Conservation (phyloP, 2,797 vertebrate species). For the Potorous gilbertii region DNA sequence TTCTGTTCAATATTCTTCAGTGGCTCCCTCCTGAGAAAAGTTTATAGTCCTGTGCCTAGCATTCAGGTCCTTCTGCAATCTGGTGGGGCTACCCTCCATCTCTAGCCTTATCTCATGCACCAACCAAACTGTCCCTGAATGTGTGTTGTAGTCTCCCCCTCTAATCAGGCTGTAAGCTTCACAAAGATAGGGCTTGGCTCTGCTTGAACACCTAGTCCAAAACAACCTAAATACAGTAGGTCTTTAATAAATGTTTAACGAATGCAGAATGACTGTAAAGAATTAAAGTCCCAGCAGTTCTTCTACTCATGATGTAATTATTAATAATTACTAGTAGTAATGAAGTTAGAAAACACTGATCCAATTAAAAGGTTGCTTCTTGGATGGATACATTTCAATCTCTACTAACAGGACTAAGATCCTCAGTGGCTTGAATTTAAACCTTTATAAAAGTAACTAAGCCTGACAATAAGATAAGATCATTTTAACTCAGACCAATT, state of each 20-base stretch:
- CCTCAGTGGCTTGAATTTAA: neutral
- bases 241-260: neutral
- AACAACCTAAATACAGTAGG: neutral
- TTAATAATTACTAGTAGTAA: slow-evolving; percentile 42
- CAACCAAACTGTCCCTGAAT: neutral
- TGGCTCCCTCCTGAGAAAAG: neutral
- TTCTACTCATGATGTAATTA: slow-evolving; percentile 9
- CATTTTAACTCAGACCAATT: slow-evolving; percentile 29
- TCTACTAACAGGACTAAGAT: neutral
- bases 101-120: neutral
- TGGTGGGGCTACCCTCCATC: neutral
- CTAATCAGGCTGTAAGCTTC: neutral
- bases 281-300: slow-evolving; percentile 18
- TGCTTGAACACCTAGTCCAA: neutral
- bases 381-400: slow-evolving; percentile 17
- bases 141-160: neutral
- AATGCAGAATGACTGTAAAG: slow-evolving; percentile 10
- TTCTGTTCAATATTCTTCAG: neutral
- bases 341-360: slow-evolving; percentile 6
- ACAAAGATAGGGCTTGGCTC: neutral
- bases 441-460: neutral
- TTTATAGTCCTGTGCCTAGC: neutral
- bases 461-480: neutral
- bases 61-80: neutral
- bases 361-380: slow-evolving; percentile 9